Percentiles rank a stretch among this genome's conserved stretches.
Conservation (phyloP, 2,888 invertebrate species). For the Aphodius granarius region DNA sequence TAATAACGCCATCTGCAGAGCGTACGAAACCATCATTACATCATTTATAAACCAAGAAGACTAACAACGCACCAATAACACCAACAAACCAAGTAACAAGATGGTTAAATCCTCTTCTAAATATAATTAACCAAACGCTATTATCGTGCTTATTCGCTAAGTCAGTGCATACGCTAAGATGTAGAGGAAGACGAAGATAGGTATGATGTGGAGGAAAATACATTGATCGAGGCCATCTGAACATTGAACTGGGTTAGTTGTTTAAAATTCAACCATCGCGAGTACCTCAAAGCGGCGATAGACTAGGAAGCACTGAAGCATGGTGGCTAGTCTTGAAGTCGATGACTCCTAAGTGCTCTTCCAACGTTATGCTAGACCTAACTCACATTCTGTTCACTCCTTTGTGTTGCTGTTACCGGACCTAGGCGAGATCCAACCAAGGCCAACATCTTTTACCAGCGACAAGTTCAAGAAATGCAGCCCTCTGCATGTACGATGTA, state of each 20-base stretch:
- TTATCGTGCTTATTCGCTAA: background rate
- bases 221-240: background rate
- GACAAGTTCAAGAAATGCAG: constrained; percentile 6
- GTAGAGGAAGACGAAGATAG: background rate
- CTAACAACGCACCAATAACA: background rate
- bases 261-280: constrained; percentile 22
- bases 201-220: background rate
- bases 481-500: background rate
- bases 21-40: background rate
- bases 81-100: background rate
- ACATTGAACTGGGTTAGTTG: constrained; percentile 20
- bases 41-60: background rate
- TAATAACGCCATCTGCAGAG: background rate
- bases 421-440: background rate
- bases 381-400: background rate
- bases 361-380: background rate
- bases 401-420: background rate
- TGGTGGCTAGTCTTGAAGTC: background rate
- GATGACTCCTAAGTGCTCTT: background rate
- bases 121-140: background rate
- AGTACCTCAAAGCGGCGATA: background rate
- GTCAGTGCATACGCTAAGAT: background rate
- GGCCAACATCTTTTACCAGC: constrained; percentile 10
- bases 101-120: background rate
- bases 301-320: constrained; percentile 6